Evolutionary conservation across 1,140 invertebrate genomes (phyloP), one percentile per base, ranked within the genome.

Genomic region (Leptonema lineaticorne): DNA sequence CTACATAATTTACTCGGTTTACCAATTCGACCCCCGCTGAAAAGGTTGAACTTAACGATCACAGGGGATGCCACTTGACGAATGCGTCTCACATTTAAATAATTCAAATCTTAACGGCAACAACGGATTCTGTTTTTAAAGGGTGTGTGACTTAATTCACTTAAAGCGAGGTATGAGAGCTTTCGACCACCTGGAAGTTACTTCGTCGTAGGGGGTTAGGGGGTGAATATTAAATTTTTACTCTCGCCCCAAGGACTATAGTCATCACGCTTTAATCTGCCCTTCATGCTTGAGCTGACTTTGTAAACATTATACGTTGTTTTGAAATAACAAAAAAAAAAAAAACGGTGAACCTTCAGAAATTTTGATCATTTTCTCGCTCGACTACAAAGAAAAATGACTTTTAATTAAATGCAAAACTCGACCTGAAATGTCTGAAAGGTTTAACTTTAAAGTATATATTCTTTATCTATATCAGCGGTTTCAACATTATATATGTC

Each of bases 1-100:
- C 18, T 70, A 63, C 69, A 70, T 70, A 63, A 67, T 70, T 70
- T 58, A 70, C n/a, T n/a, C 41, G 18, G 14, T 6, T 7, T n/a
- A 16, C 30, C 24, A 11, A 57, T 53, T 20, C 58, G 37, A 58
- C 30, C 11, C 58, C 7, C 24, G 2, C 24, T 28, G n/a, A 16
- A 63, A 63, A 37, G 41, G 60, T 63, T 63, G 22, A 46, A 59
- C n/a, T 14, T 9, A 18, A 53, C 2, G 26, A 20, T 28, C 28
- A 14, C 9, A 59, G 28, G 33, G 41, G 41, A 59, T 26, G 16
- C 24, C 28, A 14, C 29, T 27, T 18, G n/a, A n/a, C n/a, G n/a
- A n/a, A n/a, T n/a, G 27, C 18, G n/a, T 59, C 57, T 59, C 33
- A 27, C 18, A 59, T 33, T 53, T 59, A 59, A 59, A 59, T 59